phyloP scores from a whole-genome alignment of 1,140 invertebrate species.

The Halictus rubicundus region DNA sequence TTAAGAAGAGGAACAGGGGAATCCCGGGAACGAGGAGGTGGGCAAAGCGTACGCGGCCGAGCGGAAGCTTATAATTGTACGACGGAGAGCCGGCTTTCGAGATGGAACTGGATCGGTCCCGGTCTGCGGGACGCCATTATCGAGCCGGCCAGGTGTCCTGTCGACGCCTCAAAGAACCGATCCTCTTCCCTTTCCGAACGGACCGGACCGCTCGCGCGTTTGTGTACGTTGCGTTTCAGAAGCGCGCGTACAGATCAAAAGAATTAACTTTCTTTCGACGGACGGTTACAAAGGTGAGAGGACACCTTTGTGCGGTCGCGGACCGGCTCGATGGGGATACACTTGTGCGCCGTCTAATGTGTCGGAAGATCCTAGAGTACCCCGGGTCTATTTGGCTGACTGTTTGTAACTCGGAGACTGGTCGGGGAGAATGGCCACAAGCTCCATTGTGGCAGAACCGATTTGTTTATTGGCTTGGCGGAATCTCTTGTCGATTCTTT shows the following conservation, averaged over 20 bases:
- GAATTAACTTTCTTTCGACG: conserved; percentile 49
- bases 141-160: conserved; percentile 67
- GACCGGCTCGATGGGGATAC: neutral
- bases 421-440: too few species aligned
- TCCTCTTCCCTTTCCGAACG: conserved; percentile 22
- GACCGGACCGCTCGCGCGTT: conserved; percentile 11
- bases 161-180: conserved; percentile 60
- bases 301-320: conserved; percentile 8
- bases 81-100: conserved; percentile 10
- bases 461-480: too few species aligned
- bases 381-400: neutral
- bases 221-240: conserved; percentile 4
- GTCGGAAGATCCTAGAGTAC: neutral
- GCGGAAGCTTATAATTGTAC: conserved; percentile 68
- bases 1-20: conserved; percentile 25
- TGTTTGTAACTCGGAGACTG: neutral
- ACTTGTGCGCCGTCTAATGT: conserved; percentile 1
- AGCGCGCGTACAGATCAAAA: conserved; percentile 14
- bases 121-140: conserved; percentile 59
- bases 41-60: conserved; percentile 35
- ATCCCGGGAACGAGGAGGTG: neutral
- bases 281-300: conserved; percentile 20
- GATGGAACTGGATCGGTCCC: conserved; percentile 41
- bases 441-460: too few species aligned
- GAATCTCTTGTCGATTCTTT: too few species aligned